phyloP scores from a whole-genome alignment of 2,797 vertebrate genomes.

The Monodelphis domestica region DNA sequence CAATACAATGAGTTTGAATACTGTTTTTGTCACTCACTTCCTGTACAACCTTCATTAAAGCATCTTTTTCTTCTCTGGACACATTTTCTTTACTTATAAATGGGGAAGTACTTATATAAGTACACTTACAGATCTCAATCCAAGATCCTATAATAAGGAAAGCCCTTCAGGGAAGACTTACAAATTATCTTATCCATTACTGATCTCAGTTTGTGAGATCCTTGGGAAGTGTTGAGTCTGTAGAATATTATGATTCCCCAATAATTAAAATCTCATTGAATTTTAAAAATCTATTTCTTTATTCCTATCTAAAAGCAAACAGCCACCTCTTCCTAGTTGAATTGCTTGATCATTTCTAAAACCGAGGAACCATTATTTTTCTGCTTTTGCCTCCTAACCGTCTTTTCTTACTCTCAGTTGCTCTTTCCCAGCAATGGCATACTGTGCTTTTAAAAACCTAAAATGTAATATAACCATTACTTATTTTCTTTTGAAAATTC shows the following conservation, averaged over 20 bases:
- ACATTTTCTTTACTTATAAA: not conserved
- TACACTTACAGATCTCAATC: not conserved
- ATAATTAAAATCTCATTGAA: not conserved
- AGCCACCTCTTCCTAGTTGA: not conserved
- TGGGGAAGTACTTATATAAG: not conserved
- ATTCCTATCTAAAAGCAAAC: not conserved
- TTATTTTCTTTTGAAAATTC: not conserved
- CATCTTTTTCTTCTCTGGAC: not conserved
- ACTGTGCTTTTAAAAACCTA: not conserved
- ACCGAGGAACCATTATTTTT: not conserved
- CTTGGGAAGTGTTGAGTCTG: not conserved
- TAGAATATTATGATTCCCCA: not conserved
- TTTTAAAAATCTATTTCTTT: too few species aligned
- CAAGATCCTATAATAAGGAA: not conserved
- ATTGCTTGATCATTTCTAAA: not conserved
- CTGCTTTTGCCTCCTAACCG: not conserved
- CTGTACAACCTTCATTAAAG: not conserved
- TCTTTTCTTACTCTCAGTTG: not conserved
- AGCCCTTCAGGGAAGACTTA: too few species aligned
- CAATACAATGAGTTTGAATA: not conserved
- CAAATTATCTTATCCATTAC: not conserved
- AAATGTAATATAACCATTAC: not conserved
- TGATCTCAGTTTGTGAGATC: not conserved
- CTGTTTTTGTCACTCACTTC: not conserved
- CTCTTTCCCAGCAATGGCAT: not conserved